These are phyloP conservation scores for Vesta saturnalis DNA, from an alignment of 2,888 invertebrate genomes.

Conservation along the genomic window DNA sequence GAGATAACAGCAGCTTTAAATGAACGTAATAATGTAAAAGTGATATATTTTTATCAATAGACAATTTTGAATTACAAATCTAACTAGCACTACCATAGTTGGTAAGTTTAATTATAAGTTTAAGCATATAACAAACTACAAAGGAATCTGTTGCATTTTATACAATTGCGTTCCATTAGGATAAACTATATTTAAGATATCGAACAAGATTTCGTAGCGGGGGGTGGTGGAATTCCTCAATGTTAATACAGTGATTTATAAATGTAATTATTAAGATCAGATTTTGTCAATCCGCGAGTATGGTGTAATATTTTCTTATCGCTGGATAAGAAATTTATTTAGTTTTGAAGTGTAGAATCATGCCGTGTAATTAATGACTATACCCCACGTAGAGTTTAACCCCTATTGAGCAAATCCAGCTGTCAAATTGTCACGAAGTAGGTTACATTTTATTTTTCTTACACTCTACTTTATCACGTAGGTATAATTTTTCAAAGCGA, in stretches of 20 bases:
- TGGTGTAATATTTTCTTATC: slow-evolving; percentile 34
- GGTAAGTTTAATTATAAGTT: not conserved
- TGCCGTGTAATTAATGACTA: slow-evolving; percentile 40
- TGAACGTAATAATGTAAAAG: not conserved
- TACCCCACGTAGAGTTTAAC: slow-evolving; percentile 38
- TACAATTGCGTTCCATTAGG: not conserved
- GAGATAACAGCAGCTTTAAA: slow-evolving; percentile 2
- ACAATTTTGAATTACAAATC: not conserved
- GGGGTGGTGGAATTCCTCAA: not conserved
- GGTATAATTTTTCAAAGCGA: not conserved
- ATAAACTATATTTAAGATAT: not conserved
- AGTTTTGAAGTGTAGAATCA: slow-evolving; percentile 37
- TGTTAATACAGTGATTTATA: slow-evolving; percentile 21
- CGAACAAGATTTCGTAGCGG: not conserved
- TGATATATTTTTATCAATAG: not conserved
- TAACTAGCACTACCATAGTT: not conserved
- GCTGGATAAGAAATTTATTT: slow-evolving; percentile 31
- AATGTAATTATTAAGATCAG: slow-evolving; percentile 34
- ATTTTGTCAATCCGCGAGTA: slow-evolving; percentile 34
- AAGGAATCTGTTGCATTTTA: not conserved
- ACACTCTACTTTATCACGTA: not conserved
- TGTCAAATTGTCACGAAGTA: slow-evolving; percentile 36
- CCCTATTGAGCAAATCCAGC: slow-evolving; percentile 35
- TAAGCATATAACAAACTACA: not conserved
- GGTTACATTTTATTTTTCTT: slow-evolving; percentile 24